Percentiles rank a stretch among this genome's conserved stretches.
Evolutionary conservation across 2,888 invertebrate genomes (phyloP).

Genomic region (Aleiodes alternator): DNA sequence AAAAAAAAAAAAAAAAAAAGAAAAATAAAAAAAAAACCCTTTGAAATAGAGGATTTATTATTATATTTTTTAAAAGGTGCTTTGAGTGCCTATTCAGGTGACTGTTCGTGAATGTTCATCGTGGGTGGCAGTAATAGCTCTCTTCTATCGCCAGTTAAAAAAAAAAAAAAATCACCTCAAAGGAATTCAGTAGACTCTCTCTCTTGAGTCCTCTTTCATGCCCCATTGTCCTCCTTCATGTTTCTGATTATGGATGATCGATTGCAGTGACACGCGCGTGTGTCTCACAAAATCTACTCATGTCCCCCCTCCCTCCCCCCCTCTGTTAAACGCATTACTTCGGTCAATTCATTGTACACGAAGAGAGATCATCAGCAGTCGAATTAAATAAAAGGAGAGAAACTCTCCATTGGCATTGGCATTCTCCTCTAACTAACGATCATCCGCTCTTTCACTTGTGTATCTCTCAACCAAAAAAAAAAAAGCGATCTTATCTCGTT

Average conservation of each 20-base stretch:
- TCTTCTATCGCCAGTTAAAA: conserved; percentile 34
- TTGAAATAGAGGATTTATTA: conserved; percentile 32
- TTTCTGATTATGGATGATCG: conserved; percentile 69
- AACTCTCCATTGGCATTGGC: background rate
- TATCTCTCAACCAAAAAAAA: background rate
- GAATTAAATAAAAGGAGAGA: conserved; percentile 31
- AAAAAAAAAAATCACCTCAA: conserved; percentile 3
- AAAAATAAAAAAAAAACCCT: conserved; percentile 9
- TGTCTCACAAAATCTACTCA: conserved; percentile 45
- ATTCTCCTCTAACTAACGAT: conserved; percentile 58
- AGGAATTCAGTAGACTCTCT: conserved; percentile 26
- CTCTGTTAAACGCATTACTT: conserved; percentile 2
- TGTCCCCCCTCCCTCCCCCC: conserved; percentile 37
- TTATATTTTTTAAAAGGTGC: conserved; percentile 6
- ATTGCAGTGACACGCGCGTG: conserved; percentile 67
- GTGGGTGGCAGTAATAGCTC: conserved; percentile 73
- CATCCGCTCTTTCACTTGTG: conserved; percentile 64
- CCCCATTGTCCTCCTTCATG: conserved; percentile 24
- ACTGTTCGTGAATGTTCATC: conserved; percentile 55
- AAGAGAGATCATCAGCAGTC: no score
- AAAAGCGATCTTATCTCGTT: conserved; percentile 53
- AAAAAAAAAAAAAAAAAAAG: conserved; percentile 37
- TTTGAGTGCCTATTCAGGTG: conserved; percentile 22
- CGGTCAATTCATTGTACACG: no score
- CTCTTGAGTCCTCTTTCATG: conserved; percentile 8